phyloP scores from a whole-genome alignment of 37 sponge, comb jelly and placozoan genomes.

The Eunapius fragilis region DNA sequence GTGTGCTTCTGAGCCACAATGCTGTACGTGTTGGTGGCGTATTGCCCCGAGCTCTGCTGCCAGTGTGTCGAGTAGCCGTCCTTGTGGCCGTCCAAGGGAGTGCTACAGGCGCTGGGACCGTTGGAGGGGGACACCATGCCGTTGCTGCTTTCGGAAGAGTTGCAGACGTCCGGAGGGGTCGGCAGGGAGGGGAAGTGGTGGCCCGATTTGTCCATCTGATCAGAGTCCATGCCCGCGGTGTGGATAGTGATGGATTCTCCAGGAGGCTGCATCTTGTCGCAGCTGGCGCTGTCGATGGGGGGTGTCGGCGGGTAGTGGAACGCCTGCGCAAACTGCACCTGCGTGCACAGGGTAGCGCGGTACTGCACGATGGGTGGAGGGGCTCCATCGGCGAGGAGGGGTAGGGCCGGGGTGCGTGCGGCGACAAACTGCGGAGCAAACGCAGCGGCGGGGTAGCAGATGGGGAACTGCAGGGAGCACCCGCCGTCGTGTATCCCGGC shows the following conservation, averaged over 20 bases:
- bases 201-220: background rate
- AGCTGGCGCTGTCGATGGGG: conserved; percentile 23
- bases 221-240: background rate
- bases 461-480: conserved; percentile 40
- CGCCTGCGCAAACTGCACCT: conserved; percentile 35
- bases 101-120: background rate
- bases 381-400: background rate
- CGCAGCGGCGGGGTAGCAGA: conserved; percentile 22
- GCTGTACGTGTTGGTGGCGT: background rate
- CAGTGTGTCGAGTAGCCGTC: background rate
- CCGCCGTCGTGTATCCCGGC: background rate
- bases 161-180: conserved; percentile 37
- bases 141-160: background rate
- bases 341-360: conserved; percentile 36
- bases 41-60: background rate
- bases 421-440: conserved; percentile 38
- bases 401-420: background rate
- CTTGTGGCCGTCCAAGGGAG: background rate
- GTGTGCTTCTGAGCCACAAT: background rate
- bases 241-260: background rate
- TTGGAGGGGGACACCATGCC: background rate
- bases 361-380: conserved; percentile 25
- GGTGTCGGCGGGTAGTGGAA: conserved; percentile 72
- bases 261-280: conserved; percentile 16
- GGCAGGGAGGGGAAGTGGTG: conserved; percentile 53